Evolutionary conservation across 1,140 invertebrate genomes (phyloP).

Genomic region (Diabrotica virgifera): DNA sequence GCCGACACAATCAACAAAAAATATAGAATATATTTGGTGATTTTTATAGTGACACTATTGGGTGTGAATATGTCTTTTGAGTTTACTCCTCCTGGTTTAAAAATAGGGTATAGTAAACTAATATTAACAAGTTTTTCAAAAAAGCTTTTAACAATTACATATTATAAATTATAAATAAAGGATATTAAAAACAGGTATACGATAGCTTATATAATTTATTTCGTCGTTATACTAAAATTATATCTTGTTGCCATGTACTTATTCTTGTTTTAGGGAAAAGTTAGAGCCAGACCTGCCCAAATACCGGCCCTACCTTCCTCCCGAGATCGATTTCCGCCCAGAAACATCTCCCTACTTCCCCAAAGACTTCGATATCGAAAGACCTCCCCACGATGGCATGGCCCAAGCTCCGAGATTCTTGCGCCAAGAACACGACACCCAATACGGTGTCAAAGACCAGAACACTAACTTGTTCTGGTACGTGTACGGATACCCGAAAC

Average conservation of each 20-base stretch:
- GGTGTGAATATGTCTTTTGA: too few species aligned
- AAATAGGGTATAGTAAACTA: too few species aligned
- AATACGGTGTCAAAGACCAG: constrained; percentile 86
- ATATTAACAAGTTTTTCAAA: too few species aligned
- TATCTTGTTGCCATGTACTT: neutral
- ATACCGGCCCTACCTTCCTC: constrained; percentile 73
- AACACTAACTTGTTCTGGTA: constrained; percentile 87
- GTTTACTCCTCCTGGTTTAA: too few species aligned
- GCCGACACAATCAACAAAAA: too few species aligned
- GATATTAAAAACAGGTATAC: too few species aligned
- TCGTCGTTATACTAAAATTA: neutral
- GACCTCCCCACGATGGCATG: constrained; percentile 78
- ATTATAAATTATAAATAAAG: too few species aligned
- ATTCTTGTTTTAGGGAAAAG: constrained; percentile 56
- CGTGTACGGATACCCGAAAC: constrained; percentile 90
- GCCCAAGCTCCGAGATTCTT: constrained; percentile 80
- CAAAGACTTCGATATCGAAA: constrained; percentile 84
- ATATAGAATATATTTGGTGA: too few species aligned
- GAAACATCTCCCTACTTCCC: constrained; percentile 88
- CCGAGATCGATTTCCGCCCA: constrained; percentile 80
- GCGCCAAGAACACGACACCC: constrained; percentile 76
- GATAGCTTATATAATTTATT: too few species aligned
- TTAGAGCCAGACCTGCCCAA: constrained; percentile 76
- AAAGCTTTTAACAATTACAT: too few species aligned
- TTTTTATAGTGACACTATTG: too few species aligned